These are phyloP conservation scores for Potamarius usumacintae DNA, from an alignment of 2,113 vertebrate species.

Conservation along the genomic window DNA sequence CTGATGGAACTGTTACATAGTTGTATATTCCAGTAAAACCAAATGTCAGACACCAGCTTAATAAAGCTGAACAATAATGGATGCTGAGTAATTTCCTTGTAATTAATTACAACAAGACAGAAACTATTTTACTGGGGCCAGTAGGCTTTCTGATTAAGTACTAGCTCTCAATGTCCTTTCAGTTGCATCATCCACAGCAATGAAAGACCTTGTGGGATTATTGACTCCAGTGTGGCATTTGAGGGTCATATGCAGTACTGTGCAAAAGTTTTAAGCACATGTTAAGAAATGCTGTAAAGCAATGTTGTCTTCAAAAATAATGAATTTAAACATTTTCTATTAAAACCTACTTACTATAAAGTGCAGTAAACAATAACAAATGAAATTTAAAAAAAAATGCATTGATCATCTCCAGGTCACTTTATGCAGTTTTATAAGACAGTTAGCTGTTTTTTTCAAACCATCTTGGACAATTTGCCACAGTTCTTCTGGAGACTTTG, in stretches of 20 bases:
- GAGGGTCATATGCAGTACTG: not conserved
- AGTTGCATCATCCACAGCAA: conserved; percentile 5
- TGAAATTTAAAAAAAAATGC: not conserved
- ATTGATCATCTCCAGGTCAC: not conserved
- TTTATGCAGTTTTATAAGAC: not conserved
- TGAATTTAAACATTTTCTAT: not conserved
- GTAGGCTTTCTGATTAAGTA: not conserved
- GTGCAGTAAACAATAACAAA: not conserved
- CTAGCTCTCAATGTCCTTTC: not conserved
- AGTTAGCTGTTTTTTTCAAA: not conserved
- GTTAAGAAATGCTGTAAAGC: not conserved
- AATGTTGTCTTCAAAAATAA: not conserved
- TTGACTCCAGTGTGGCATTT: not conserved
- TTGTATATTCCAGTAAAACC: not conserved
- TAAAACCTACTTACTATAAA: not conserved
- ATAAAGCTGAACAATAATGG: not conserved
- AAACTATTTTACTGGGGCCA: not conserved
- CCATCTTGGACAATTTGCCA: not conserved
- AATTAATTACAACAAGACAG: conserved; percentile 2
- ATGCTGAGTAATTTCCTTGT: not conserved
- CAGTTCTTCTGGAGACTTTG: not conserved
- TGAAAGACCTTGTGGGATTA: not conserved
- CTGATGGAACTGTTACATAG: not conserved
- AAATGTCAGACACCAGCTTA: not conserved
- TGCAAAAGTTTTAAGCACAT: not conserved